A percentile compares a stretch with the other conserved stretches of the same genome.
Conservation (phyloP, 2,113 vertebrate species). For the Meriones unguiculatus region DNA sequence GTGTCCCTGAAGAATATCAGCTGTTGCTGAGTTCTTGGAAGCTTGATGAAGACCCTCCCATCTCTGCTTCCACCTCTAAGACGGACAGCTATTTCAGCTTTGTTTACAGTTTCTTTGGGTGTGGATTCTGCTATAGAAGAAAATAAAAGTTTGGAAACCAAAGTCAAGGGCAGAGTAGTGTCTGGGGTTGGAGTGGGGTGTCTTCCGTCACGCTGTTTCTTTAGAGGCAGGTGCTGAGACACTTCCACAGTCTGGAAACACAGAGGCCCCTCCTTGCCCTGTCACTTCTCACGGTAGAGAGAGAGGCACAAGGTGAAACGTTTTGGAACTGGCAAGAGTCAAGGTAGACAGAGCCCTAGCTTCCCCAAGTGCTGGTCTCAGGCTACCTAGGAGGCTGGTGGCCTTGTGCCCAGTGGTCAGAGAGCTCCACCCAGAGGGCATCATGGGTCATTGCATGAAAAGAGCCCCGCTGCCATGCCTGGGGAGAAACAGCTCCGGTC, state of each 20-base stretch:
- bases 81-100: not conserved
- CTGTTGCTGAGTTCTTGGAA: not conserved
- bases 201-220: not conserved
- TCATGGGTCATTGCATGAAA: constrained; percentile 35
- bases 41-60: not conserved
- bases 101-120: not conserved
- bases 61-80: not conserved
- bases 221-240: not conserved
- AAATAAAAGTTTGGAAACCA: not conserved
- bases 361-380: not conserved
- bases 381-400: not conserved
- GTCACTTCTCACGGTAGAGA: not conserved
- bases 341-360: not conserved
- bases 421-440: constrained; percentile 70
- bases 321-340: too few species aligned
- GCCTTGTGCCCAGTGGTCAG: not conserved
- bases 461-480: not conserved
- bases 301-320: not conserved
- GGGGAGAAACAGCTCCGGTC: not conserved
- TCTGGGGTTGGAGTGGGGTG: not conserved
- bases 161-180: not conserved
- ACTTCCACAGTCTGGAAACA: not conserved
- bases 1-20: not conserved
- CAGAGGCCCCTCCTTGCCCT: too few species aligned
- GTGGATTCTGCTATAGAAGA: not conserved